Evolutionary conservation across 2,113 vertebrate genomes (phyloP).

Genomic region (Daboia siamensis): DNA sequence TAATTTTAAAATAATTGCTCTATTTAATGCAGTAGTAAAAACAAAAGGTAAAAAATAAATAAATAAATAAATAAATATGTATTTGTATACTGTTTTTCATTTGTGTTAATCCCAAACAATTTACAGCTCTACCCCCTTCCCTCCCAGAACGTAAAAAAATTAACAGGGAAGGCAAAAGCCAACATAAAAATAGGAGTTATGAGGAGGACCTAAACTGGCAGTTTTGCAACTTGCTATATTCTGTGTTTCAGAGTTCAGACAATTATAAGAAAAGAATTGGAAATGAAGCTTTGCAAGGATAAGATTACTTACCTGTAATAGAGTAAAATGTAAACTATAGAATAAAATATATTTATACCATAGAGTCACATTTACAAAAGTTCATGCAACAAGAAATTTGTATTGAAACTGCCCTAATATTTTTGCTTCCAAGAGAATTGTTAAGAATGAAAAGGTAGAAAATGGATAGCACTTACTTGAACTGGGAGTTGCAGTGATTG

Average conservation of each 20-base stretch:
- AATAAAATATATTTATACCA: neutral
- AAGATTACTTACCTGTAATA: neutral
- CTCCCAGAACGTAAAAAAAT: no score
- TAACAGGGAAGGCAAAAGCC: no score
- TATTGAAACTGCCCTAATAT: neutral
- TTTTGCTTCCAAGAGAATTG: neutral
- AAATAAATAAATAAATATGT: no score
- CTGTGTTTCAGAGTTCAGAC: neutral
- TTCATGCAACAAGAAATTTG: neutral
- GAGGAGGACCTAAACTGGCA: no score
- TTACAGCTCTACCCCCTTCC: no score
- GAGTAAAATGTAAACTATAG: neutral
- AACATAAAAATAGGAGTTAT: no score
- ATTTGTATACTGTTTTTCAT: no score
- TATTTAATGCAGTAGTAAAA: neutral
- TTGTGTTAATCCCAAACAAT: no score
- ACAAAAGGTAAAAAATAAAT: neutral
- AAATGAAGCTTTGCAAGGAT: neutral
- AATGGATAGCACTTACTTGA: slow-evolving; percentile 62
- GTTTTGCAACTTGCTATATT: no score
- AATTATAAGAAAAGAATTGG: neutral
- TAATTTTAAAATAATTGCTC: neutral
- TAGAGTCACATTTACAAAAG: neutral
- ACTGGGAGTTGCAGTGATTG: slow-evolving; percentile 71
- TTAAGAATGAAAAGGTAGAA: neutral